Evolutionary conservation across 2,797 vertebrate species (phyloP), one percentile per base, ranked within the genome.

Genomic region (Lates japonicus): DNA sequence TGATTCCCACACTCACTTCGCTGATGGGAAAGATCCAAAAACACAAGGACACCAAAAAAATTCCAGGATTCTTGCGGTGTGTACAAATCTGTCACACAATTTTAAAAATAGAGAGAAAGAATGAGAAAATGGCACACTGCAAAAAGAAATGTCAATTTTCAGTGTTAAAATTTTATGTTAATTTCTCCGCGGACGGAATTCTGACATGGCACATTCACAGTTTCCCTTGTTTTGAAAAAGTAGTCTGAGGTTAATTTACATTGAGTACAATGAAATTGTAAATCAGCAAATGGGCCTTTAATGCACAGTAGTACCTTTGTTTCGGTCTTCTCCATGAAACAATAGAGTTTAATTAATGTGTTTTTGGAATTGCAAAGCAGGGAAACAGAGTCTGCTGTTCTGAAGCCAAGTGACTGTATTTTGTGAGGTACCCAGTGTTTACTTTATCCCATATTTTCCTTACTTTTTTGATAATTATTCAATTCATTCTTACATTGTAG

Each of bases 1-100:
- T 88, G 88, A 87, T 94, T 96, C 95, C 93, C 95, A 95, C 93
- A 83, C 84, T 85, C 86, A 81, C 59, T 49, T 39, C 25, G 17
- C 84, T 76, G 88, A 89, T 95, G 93, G 90, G 93, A 95, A 94
- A 87, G 60, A 77, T 83, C 82, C 64, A 82, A 76, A 84, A 85
- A 89, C 76, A 87, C 85, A 68, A 55, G 80, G 90, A 86, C 86
- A 85, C 78, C 72, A 52, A 57, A 29, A 81, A 55, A 83, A 80
- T 86, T 88, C 77, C 63, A 70, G 59, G 68, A 87, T 85, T 81
- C 49, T 73, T 88, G 76, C 39, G 71, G 74, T 73, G 78, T 83
- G 51, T 76, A 74, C 81, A 81, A 73, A 86, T 81, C 52, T 83
- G 73, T 81, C 41, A 63, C 54, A 75, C n/a, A 51, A 63, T 71